These are phyloP conservation scores for Serrognathus titanus DNA, from an alignment of 2,888 invertebrate species.

Conservation along the genomic window DNA sequence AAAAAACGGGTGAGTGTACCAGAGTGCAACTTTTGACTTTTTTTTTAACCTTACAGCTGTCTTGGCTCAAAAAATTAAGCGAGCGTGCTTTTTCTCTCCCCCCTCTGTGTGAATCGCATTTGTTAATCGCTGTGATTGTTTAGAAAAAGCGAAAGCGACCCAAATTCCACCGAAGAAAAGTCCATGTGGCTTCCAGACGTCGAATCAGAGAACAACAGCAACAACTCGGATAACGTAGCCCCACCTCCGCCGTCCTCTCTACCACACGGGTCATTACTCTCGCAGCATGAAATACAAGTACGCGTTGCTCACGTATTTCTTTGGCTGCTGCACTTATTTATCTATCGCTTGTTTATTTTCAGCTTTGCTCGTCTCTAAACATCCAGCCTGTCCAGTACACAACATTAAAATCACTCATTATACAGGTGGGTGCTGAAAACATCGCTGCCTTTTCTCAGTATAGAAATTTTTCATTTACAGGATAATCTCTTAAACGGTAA, in stretches of 20 bases:
- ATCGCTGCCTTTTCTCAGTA: constrained; percentile 2
- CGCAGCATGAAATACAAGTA: constrained; percentile 66
- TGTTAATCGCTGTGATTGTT: constrained; percentile 18
- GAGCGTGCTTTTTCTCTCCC: too few relatives aligned
- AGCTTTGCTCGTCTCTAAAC: constrained; percentile 74
- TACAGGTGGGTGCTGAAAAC: constrained; percentile 53
- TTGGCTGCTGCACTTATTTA: too few relatives aligned
- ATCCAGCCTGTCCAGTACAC: constrained; percentile 85
- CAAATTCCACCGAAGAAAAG: constrained; percentile 84
- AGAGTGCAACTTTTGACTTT: neutral
- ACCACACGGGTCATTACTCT: constrained; percentile 51
- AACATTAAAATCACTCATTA: constrained; percentile 80
- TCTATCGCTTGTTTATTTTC: constrained; percentile 36
- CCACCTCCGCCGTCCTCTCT: constrained; percentile 23
- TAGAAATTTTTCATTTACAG: constrained; percentile 28
- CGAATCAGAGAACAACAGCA: constrained; percentile 57
- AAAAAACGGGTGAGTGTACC: constrained; percentile 58
- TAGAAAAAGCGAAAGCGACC: constrained; percentile 73
- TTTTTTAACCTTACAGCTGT: neutral
- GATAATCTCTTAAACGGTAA: constrained; percentile 39
- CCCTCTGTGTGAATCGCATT: too few relatives aligned
- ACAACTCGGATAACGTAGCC: constrained; percentile 38
- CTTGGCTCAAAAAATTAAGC: too few relatives aligned
- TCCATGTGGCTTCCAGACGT: constrained; percentile 71
- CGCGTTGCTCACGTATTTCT: neutral